These are phyloP conservation scores for Ophioninae sp. DNA, from an alignment of 2,888 invertebrate species.

Conservation along the genomic window DNA sequence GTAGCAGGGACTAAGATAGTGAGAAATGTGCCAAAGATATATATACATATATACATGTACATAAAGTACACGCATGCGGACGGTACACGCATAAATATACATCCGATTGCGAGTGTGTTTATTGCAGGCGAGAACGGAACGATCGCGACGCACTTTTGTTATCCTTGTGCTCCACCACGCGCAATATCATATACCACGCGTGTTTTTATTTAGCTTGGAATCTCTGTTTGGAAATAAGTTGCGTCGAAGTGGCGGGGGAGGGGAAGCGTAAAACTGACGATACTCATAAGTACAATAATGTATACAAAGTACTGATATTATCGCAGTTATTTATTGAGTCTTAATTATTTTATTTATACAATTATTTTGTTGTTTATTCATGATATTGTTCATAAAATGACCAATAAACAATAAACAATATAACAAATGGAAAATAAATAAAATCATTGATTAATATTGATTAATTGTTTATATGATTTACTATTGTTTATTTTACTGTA, in stretches of 20 bases:
- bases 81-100: background rate
- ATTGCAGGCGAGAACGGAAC: background rate
- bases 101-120: background rate
- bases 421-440: too few relatives aligned
- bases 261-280: slow-evolving; percentile 22
- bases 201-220: background rate
- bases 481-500: too few relatives aligned
- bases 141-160: background rate
- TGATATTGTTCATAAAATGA: too few relatives aligned
- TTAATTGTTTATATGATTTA: too few relatives aligned
- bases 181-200: background rate
- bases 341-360: too few relatives aligned
- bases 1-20: slow-evolving; percentile 38
- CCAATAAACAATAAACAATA: too few relatives aligned
- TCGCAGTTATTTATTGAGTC: background rate
- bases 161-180: background rate
- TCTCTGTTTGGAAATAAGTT: background rate
- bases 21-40: slow-evolving; percentile 53
- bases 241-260: background rate
- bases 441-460: too few relatives aligned
- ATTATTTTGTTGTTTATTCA: slow-evolving; percentile 29
- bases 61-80: background rate
- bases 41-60: background rate
- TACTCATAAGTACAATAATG: slow-evolving; percentile 59
- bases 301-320: slow-evolving; percentile 56